These are phyloP conservation scores for Pangasius larnaudii DNA, from an alignment of 2,797 vertebrate genomes.

Conservation along the genomic window DNA sequence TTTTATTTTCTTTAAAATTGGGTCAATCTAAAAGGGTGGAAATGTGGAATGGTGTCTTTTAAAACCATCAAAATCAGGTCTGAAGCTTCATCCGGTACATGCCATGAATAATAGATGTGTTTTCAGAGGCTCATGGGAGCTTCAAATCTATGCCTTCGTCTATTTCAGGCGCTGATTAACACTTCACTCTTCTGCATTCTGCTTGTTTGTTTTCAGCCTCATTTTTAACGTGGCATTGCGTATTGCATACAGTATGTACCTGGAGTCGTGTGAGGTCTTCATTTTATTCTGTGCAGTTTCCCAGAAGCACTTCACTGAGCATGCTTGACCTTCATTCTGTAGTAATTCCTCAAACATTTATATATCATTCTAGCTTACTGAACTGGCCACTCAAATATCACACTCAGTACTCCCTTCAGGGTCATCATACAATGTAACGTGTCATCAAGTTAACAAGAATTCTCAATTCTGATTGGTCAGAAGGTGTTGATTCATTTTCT, in stretches of 20 bases:
- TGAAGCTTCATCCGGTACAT: constrained; percentile 60
- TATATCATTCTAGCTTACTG: background rate
- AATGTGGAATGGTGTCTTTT: constrained; percentile 1
- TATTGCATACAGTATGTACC: background rate
- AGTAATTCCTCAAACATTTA: background rate
- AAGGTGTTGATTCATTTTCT: background rate
- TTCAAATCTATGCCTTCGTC: constrained; percentile 37
- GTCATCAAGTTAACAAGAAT: background rate
- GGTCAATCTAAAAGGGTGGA: background rate
- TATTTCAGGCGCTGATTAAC: constrained; percentile 47
- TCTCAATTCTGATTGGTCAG: background rate
- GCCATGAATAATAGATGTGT: constrained; percentile 69
- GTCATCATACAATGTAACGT: background rate
- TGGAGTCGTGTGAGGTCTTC: background rate
- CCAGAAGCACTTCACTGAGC: background rate
- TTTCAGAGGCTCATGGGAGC: constrained; percentile 58
- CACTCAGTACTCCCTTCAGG: background rate
- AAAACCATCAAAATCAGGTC: constrained; percentile 38
- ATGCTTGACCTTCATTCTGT: background rate
- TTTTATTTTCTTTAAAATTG: background rate
- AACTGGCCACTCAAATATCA: background rate
- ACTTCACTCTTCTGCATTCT: constrained; percentile 14
- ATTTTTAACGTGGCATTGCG: background rate
- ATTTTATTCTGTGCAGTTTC: background rate
- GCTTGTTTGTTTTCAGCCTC: background rate